These are phyloP conservation scores for Tylochromis polylepis DNA, from an alignment of 2,113 vertebrate genomes.

Conservation along the genomic window DNA sequence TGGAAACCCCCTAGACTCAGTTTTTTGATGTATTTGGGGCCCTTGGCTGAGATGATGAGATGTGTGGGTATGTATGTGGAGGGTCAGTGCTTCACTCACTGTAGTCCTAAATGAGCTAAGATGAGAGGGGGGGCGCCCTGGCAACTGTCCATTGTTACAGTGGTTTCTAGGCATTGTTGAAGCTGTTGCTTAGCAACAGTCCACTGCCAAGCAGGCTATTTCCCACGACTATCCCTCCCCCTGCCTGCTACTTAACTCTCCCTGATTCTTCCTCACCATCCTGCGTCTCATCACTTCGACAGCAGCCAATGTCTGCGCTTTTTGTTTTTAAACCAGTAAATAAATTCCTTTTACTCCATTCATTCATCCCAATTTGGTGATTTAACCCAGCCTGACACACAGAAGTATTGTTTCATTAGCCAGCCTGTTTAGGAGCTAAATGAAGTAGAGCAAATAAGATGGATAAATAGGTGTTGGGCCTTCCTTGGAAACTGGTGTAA, in stretches of 20 bases:
- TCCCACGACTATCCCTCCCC: slow-evolving; percentile 54
- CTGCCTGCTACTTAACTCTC: background rate
- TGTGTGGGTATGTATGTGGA: background rate
- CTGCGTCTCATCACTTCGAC: slow-evolving; percentile 25
- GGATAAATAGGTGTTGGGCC: background rate
- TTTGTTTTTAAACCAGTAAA: slow-evolving; percentile 3
- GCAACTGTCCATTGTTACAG: slow-evolving; percentile 42
- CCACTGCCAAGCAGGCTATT: slow-evolving; percentile 47
- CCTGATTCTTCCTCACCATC: background rate
- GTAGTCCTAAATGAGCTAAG: slow-evolving; percentile 31
- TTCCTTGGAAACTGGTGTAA: background rate
- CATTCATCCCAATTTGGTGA: slow-evolving; percentile 29
- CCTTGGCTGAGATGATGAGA: slow-evolving; percentile 7
- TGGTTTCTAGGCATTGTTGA: slow-evolving; percentile 48
- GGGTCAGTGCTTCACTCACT: slow-evolving; percentile 6
- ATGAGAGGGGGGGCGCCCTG: background rate
- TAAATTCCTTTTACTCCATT: slow-evolving; percentile 30
- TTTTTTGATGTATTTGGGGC: slow-evolving; percentile 10
- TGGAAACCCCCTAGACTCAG: slow-evolving; percentile 31
- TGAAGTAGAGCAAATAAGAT: background rate
- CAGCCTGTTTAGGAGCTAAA: background rate
- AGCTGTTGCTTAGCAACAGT: slow-evolving; percentile 57
- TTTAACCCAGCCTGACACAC: slow-evolving; percentile 27
- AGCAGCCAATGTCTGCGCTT: slow-evolving; percentile 10
- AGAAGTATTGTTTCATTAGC: slow-evolving; percentile 10